A percentile compares a stretch with the other conserved stretches of the same genome.
Evolutionary conservation across 1,140 invertebrate species (phyloP).

Genomic region (Thrips palmi): DNA sequence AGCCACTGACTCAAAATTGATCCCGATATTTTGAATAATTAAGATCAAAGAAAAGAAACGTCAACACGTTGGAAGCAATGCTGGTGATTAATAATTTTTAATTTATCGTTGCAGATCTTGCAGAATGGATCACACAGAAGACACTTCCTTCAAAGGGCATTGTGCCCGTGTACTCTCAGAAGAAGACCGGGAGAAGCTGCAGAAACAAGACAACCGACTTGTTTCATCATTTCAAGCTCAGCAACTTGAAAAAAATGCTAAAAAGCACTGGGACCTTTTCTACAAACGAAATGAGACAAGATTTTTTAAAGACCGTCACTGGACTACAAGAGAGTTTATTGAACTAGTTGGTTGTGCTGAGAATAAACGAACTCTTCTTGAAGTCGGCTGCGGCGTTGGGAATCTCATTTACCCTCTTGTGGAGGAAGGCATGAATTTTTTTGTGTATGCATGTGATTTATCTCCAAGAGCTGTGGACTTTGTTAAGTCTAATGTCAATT

Average conservation of each 20-base stretch:
- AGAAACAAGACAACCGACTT: conserved; percentile 46
- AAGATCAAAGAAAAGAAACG: too few relatives aligned
- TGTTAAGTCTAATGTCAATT: conserved; percentile 49
- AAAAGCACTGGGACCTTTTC: conserved; percentile 94
- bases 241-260: conserved; percentile 69
- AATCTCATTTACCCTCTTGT: conserved; percentile 90
- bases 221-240: conserved; percentile 59
- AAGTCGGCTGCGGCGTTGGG: conserved; percentile 94
- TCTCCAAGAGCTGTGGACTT: conserved; percentile 78
- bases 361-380: conserved; percentile 36
- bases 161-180: too few relatives aligned
- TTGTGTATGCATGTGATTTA: conserved; percentile 86
- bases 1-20: too few relatives aligned
- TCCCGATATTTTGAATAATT: too few relatives aligned
- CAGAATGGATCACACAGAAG: too few relatives aligned
- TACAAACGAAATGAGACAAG: conserved; percentile 82
- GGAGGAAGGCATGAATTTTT: conserved; percentile 52
- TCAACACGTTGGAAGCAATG: too few relatives aligned
- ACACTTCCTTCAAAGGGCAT: too few relatives aligned
- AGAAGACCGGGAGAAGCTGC: conserved; percentile 37
- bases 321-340: conserved; percentile 87
- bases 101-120: too few relatives aligned
- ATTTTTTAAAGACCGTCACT: conserved; percentile 95
- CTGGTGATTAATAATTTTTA: too few relatives aligned
- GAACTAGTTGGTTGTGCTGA: conserved; percentile 39